These are phyloP conservation scores for Nomada lathburiana DNA, from an alignment of 2,888 invertebrate species.

Conservation along the genomic window DNA sequence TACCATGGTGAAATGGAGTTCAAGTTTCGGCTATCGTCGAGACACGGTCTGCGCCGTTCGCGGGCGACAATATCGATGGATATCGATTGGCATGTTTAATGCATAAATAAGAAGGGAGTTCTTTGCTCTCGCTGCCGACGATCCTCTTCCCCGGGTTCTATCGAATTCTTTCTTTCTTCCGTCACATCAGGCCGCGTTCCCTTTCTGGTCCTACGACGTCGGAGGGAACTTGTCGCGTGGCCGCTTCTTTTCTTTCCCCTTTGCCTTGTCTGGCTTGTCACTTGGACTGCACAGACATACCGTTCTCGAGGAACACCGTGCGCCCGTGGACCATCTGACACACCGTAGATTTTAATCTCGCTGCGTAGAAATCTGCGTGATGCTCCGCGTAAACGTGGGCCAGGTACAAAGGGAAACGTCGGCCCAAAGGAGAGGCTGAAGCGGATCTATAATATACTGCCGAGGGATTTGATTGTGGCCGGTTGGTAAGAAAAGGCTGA, in stretches of 20 bases:
- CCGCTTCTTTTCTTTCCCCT: slow-evolving; percentile 29
- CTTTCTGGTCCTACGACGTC: slow-evolving; percentile 15
- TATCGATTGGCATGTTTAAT: slow-evolving; percentile 64
- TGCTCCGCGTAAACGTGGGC: background rate
- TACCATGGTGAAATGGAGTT: slow-evolving; percentile 73
- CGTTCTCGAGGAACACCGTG: background rate
- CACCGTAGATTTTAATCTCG: slow-evolving; percentile 34
- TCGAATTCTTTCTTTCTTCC: slow-evolving; percentile 34
- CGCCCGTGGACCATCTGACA: slow-evolving; percentile 1
- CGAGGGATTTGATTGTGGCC: background rate
- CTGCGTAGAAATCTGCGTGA: slow-evolving; percentile 13
- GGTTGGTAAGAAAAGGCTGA: background rate
- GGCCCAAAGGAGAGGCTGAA: background rate
- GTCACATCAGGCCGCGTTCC: background rate
- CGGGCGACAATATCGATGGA: slow-evolving; percentile 68
- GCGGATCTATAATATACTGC: background rate
- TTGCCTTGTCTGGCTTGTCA: slow-evolving; percentile 26
- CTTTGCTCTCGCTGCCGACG: background rate
- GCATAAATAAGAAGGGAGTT: slow-evolving; percentile 65
- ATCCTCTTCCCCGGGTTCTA: slow-evolving; percentile 19
- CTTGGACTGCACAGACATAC: slow-evolving; percentile 11
- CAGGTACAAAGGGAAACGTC: background rate
- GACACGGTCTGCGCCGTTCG: slow-evolving; percentile 26
- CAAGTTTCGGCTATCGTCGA: slow-evolving; percentile 62
- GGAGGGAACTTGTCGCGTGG: slow-evolving; percentile 45